A percentile compares a stretch with the other conserved stretches of the same genome.
phyloP scores from a whole-genome alignment of 1,140 invertebrate species.

The Tribolium madens region DNA sequence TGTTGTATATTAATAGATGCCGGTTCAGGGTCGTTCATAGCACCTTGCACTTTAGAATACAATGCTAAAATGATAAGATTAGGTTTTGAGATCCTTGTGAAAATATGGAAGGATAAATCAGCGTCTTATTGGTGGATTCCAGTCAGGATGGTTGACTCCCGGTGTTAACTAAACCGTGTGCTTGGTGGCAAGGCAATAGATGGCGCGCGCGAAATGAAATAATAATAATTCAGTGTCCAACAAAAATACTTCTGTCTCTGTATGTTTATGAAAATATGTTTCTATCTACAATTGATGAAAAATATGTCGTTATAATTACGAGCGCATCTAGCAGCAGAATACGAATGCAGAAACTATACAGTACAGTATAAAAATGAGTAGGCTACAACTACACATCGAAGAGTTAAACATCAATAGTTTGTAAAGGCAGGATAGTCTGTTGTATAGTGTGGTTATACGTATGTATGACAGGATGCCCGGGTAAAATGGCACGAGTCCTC shows the following conservation, averaged over 20 bases:
- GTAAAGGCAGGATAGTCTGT: conserved; percentile 61
- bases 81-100: too few relatives aligned
- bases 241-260: conserved; percentile 64
- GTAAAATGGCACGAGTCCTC: conserved; percentile 57
- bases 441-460: conserved; percentile 37
- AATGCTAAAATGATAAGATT: conserved; percentile 4
- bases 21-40: conserved; percentile 20
- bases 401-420: conserved; percentile 63
- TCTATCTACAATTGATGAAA: conserved; percentile 63
- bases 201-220: conserved; percentile 52
- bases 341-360: conserved; percentile 62
- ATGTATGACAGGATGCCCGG: conserved; percentile 39
- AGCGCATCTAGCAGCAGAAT: conserved; percentile 60
- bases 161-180: conserved; percentile 57
- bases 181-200: conserved; percentile 63
- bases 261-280: conserved; percentile 64
- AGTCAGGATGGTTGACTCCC: conserved; percentile 42
- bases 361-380: conserved; percentile 65
- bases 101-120: not conserved
- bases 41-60: not conserved
- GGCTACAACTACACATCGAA: conserved; percentile 64
- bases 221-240: conserved; percentile 48
- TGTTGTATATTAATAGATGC: conserved; percentile 13
- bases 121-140: not conserved
- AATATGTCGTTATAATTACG: conserved; percentile 56